Evolutionary conservation across 2,888 invertebrate genomes (phyloP), one percentile per base, ranked within the genome.

Genomic region (Drosophila recens): DNA sequence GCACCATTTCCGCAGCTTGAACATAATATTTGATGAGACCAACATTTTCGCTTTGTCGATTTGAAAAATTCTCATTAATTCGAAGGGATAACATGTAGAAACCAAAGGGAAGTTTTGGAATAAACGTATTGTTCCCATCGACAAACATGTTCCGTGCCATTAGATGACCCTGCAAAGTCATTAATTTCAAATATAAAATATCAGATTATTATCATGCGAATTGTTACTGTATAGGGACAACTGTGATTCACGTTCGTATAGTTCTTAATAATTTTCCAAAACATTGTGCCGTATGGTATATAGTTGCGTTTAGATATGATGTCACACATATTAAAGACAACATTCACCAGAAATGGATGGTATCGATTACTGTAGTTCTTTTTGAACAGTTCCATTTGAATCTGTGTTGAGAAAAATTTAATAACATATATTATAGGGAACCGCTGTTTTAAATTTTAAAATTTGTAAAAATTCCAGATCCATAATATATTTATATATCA

Each of bases 271-370:
- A 67, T 0, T 13, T 59, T 65, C n/a, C 30, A 11, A 4, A 45
- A 1, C 0, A 82, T 51, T 0, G 23, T 9, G 0, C 67, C 82
- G 4, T 82, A 79, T 0, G 75, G 36, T 4, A 53, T n/a, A 13
- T 38, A 82, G 30, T 23, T 74, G 23, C 62, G 52, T 9, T 49
- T 68, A 0, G 72, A 34, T 8, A 79, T 0, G 1, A 72, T 1
- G 2, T 84, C 75, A 17, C 82, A 82, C 0, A 72, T 1, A n/a
- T 85, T 85, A 1, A 79, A 2, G 0, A 4, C 6, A 5, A 68
- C 54, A 42, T 82, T 57, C 0, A 82, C 13, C 1, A 82, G 54
- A 46, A 82, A 82, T 1, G 82, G 82, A 42, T 73, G 63, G 34
- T 67, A 82, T 5, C 58, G 45, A 52, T 82, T 85, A 46, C 34